phyloP scores from a whole-genome alignment of 2,797 vertebrate species.

The Acrossocheilus wenchowensis region DNA sequence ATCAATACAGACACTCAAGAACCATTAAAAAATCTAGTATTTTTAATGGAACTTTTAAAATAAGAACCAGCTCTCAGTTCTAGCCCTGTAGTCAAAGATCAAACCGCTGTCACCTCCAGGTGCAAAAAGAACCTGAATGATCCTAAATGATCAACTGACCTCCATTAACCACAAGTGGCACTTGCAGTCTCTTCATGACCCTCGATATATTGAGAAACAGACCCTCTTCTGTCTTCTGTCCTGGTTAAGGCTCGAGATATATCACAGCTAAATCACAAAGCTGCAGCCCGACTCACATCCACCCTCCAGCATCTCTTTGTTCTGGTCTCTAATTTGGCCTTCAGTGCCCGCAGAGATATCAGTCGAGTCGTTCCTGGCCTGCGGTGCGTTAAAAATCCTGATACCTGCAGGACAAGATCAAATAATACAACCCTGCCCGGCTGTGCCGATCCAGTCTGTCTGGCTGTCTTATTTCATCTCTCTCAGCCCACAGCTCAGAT shows the following conservation, averaged over 20 bases:
- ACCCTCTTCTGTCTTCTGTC: background rate
- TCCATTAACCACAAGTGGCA: background rate
- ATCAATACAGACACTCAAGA: background rate
- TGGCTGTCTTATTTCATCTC: conserved; percentile 3
- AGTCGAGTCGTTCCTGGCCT: background rate
- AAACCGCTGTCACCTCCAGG: background rate
- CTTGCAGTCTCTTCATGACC: background rate
- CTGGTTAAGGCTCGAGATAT: background rate
- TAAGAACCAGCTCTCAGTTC: background rate
- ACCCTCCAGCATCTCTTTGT: background rate
- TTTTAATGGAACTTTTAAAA: background rate
- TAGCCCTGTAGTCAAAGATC: background rate
- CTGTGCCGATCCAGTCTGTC: background rate
- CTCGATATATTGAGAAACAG: background rate
- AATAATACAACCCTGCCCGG: background rate
- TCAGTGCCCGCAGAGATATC: background rate
- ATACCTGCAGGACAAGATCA: conserved; percentile 7
- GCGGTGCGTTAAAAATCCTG: background rate
- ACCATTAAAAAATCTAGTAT: background rate
- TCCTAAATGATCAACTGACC: background rate
- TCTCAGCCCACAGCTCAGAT: background rate
- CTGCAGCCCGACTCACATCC: background rate
- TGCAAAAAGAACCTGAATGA: background rate
- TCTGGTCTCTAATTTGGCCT: conserved; percentile 25
- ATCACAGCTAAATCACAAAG: conserved; percentile 5